Evolutionary conservation across 2,797 vertebrate species (phyloP), one percentile per base, ranked within the genome.

Genomic region (Decapterus maruadsi): DNA sequence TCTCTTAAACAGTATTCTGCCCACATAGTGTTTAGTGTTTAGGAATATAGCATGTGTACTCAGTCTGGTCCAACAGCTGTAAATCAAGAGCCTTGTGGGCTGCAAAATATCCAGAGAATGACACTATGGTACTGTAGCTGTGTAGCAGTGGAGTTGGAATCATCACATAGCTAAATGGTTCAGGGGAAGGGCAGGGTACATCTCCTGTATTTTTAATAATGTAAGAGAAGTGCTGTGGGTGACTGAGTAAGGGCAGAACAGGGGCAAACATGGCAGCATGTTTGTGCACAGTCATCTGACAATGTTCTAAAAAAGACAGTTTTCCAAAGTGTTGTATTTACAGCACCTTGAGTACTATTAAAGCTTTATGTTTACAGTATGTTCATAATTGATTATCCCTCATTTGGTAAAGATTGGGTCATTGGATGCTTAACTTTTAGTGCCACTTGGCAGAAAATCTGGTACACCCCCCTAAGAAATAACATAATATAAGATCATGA

Each of bases 391-490:
- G 36, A 46, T 62, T 59, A 29, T 13, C 11, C 34, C 46, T 17
- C 2, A 16, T 34, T 31, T 29, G 16, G 34, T 29, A 45, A 57
- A 58, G 50, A 73, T 77, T 12, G 50, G 14, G 26, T 63, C 57
- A 57, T 17, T 75, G 59, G 42, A 29, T 40, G 43, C 66, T 61
- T 53, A 13, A 69, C 0, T 2, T 48, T 59, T 46, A 66, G 14
- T 45, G 62, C 22, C 53, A 63, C 12, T 38, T 72, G 57, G 65
- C 29, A 71, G 78, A 60, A 46, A 55, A 17, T 62, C 62, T 42
- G 71, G 38, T 19, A 64, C 84, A 50, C 63, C 50, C 58, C 61
- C 78, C 26, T 64, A 58, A 34, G 57, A 75, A 36, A 36, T 8
- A 36, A 8, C 34, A 36, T 8, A 36, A 54, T 78, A 14, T 61